Percentiles rank a stretch among this genome's conserved stretches.
Conservation (phyloP, 2,888 invertebrate genomes). For the Tetrapedia diversipes region DNA sequence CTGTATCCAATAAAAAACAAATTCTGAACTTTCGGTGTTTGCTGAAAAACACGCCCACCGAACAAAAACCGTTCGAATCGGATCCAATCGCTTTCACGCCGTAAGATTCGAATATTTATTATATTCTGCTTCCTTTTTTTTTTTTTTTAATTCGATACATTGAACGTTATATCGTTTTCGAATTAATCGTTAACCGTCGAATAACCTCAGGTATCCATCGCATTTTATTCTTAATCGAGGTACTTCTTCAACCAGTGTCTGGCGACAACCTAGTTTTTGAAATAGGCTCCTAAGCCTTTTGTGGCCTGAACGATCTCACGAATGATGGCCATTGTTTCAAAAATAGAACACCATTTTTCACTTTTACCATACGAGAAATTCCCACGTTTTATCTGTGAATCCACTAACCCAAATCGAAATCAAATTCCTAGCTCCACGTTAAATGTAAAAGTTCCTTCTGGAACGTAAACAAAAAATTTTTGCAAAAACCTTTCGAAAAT, state of each 20-base stretch:
- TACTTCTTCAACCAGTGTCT: too few species aligned
- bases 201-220: neutral
- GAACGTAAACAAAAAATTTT: neutral
- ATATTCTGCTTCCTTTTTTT: neutral
- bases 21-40: slow-evolving; percentile 11
- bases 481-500: neutral
- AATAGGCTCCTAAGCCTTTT: neutral
- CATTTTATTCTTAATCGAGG: neutral
- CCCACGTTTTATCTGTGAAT: too few species aligned
- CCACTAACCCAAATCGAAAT: neutral
- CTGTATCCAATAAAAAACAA: slow-evolving; percentile 31
- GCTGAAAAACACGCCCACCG: neutral
- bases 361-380: neutral
- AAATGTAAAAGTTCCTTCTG: too few species aligned
- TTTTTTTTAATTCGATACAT: neutral
- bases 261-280: neutral
- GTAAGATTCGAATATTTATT: neutral
- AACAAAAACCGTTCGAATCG: slow-evolving; percentile 5
- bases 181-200: neutral
- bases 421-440: neutral
- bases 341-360: neutral
- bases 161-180: too few species aligned
- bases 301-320: neutral
- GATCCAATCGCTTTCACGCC: neutral
- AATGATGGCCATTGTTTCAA: neutral